Evolutionary conservation across 1,140 invertebrate species (phyloP), one percentile per base, ranked within the genome.

Genomic region (Drosophila melanogaster): DNA sequence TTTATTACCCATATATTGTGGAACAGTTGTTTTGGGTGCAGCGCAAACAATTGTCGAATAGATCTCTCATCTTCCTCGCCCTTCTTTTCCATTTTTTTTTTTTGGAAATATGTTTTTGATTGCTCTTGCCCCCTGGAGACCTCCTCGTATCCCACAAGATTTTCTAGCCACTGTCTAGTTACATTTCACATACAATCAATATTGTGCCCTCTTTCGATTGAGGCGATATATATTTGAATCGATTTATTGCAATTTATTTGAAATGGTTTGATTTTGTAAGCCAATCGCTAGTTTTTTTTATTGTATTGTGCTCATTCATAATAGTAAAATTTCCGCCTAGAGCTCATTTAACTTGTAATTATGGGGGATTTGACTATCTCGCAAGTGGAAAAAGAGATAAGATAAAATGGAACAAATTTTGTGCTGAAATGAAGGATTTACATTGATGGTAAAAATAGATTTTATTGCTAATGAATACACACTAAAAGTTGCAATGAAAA

Each of bases 1-100:
- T 83, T 78, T 75, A 78, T 74, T 75, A 57, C 72, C 61, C 77
- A 77, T 77, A 70, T 54, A 71, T 66, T 72, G 71, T 47, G 61
- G 43, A 58, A 77, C 60, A 69, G 59, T 79, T 69, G 72, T 57
- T 76, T 66, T 77, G 55, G 74, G 62, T 77, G 46, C 73, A 67
- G 64, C 75, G 49, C 59, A 51, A 60, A 72, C 67, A 70, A 70
- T 70, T 70, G 64, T 70, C 50, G 33, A 55, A 44, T 19, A 35
- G 67, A 70, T 70, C 50, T 47, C 22, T 22, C 41, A 11, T n/a
- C 35, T 40, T 5, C 24, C 49, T 17, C 24, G 7, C 37, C 17
- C 14, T 40, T 19, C 1, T 10, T 22, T 22, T 40, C 17, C 12
- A 14, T 17, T 64, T 70, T 37, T 24, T 17, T 64, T 70, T 37